Evolutionary conservation across 2,888 invertebrate species (phyloP), one percentile per base, ranked within the genome.

Genomic region (Sepioteuthis lessoniana): DNA sequence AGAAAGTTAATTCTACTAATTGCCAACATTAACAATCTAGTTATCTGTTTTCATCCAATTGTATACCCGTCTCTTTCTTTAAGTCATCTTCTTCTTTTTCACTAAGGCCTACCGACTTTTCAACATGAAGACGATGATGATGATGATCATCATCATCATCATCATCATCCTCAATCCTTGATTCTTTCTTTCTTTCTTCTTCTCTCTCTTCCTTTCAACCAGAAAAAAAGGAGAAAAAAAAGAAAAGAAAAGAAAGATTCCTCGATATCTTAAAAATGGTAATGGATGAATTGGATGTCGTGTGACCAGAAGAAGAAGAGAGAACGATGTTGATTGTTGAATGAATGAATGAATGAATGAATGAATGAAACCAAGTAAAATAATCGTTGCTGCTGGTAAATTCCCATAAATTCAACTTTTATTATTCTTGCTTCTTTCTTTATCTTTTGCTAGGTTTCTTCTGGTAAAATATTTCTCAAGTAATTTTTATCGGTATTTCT

Each of bases 301-400:
- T 55, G 55, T 55, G 55, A 76, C n/a, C n/a, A 76, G 16, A 28
- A 42, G 42, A 35, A n/a, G 16, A n/a, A 35, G 76, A 76, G n/a
- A 76, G 0, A 76, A n/a, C 4, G n/a, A 76, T 76, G 76, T 13
- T 35, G n/a, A 55, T 21, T 55, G 55, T 21, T 55, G 55, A 55
- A 55, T 55, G 55, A 55, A 55, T 55, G 55, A 55, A 55, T 55
- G 55, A 55, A 55, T 55, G 55, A 55, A 55, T 55, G 55, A 55
- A 55, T 42, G 42, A 42, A 42, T 42, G 42, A 42, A 42, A 42
- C 7, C 4, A 42, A 55, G 4, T 25, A 10, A 31, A 76, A 10
- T n/a, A n/a, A 76, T n/a, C n/a, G 76, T 76, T 76, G 76, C n/a
- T 76, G 76, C 76, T 76, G n/a, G 76, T n/a, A 16, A 76, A 76